These are phyloP conservation scores for Zaprionus davidi DNA, from an alignment of 1,140 invertebrate genomes.

Conservation along the genomic window DNA sequence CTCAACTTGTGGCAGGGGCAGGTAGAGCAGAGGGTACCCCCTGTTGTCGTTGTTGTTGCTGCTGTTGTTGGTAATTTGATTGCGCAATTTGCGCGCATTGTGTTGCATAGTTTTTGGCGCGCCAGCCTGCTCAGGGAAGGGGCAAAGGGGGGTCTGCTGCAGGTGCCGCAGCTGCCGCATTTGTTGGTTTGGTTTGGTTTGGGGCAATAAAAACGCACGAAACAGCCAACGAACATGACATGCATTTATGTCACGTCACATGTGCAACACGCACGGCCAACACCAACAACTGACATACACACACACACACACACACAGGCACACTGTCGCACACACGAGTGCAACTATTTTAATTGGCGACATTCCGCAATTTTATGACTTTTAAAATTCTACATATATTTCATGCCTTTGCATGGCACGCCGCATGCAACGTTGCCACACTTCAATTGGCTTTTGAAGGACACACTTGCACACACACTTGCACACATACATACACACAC, in stretches of 20 bases:
- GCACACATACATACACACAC: constrained; percentile 18
- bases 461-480: constrained; percentile 55
- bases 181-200: neutral
- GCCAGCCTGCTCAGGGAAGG: constrained; percentile 39
- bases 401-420: constrained; percentile 52
- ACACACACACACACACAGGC: constrained; percentile 13
- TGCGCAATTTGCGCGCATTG: constrained; percentile 80
- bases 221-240: constrained; percentile 81
- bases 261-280: constrained; percentile 70
- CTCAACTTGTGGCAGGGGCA: constrained; percentile 32
- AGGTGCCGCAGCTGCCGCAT: constrained; percentile 17
- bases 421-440: constrained; percentile 75
- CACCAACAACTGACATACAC: constrained; percentile 54
- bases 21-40: neutral
- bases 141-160: neutral
- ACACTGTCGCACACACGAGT: constrained; percentile 28
- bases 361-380: constrained; percentile 82
- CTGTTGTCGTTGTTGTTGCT: constrained; percentile 13
- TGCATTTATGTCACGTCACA: constrained; percentile 84
- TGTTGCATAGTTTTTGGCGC: constrained; percentile 82
- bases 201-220: constrained; percentile 55
- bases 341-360: constrained; percentile 83
- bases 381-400: constrained; percentile 81
- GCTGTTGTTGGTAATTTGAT: constrained; percentile 73
- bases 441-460: constrained; percentile 80